Conservation (phyloP, 2,888 invertebrate genomes). For the Lasioglossum marginatum region DNA sequence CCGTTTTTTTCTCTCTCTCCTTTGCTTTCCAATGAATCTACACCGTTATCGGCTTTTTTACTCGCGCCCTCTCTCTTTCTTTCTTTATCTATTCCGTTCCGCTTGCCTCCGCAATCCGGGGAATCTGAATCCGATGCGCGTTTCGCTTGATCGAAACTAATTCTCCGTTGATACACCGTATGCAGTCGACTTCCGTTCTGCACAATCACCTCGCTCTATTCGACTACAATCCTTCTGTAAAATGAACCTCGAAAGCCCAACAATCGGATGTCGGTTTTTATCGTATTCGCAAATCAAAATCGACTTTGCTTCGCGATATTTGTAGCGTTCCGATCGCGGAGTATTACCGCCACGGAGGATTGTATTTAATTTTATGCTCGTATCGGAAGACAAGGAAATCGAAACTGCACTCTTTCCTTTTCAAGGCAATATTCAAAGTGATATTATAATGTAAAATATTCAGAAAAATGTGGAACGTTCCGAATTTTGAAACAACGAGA, state of each 20-base stretch:
- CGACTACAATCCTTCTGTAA: not conserved
- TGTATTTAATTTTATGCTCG: too few species aligned
- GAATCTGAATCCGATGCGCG: not conserved
- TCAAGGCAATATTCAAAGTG: too few species aligned
- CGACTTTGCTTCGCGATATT: too few species aligned
- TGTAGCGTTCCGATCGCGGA: too few species aligned
- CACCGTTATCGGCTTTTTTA: not conserved
- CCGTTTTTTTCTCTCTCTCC: not conserved
- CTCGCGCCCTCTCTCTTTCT: not conserved
- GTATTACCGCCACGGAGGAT: too few species aligned
- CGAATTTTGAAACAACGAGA: not conserved
- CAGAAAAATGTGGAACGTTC: too few species aligned
- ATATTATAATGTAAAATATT: too few species aligned
- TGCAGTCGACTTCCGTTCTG: not conserved
- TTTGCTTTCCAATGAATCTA: not conserved
- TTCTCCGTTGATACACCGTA: not conserved
- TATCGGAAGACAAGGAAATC: too few species aligned
- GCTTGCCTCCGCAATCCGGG: not conserved
- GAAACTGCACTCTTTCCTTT: too few species aligned
- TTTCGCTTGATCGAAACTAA: not conserved
- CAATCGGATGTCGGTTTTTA: too few species aligned
- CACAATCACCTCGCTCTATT: not conserved
- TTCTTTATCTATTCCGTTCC: not conserved
- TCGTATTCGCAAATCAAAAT: too few species aligned
- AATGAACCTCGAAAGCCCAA: too few species aligned